Conservation (phyloP, 2,888 invertebrate species). For the Lamellibrachia columna region DNA sequence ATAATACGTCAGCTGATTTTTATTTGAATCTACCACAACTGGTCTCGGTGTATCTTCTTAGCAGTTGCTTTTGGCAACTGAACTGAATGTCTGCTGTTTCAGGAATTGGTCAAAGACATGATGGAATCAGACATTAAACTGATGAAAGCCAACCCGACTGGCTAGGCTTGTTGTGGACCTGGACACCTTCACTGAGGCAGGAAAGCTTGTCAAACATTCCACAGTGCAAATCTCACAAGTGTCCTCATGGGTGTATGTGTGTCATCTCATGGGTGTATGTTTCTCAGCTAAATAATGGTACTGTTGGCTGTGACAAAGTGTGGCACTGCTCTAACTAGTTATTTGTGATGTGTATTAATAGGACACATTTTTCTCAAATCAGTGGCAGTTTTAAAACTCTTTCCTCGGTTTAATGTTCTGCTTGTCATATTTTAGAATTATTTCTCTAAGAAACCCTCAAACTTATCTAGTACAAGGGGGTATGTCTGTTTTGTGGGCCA, state of each 20-base stretch:
- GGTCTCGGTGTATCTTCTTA: neutral
- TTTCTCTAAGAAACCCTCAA: no score
- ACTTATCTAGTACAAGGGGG: no score
- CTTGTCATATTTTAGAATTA: no score
- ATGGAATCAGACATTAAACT: conserved; percentile 87
- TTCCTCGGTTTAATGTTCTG: no score
- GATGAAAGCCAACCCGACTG: conserved; percentile 90
- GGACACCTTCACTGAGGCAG: neutral
- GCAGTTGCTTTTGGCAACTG: neutral
- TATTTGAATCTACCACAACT: neutral
- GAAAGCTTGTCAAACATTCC: neutral
- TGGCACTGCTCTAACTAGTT: no score
- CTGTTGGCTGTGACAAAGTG: no score
- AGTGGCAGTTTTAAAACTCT: no score
- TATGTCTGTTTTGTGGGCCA: no score
- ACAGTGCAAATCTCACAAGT: neutral
- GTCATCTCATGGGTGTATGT: neutral
- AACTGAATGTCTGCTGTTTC: conserved; percentile 55
- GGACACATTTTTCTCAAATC: no score
- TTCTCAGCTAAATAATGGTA: no score
- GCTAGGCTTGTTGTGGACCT: conserved; percentile 69
- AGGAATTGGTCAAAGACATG: conserved; percentile 92
- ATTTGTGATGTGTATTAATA: no score
- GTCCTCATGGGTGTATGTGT: neutral
- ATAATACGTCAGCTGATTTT: neutral